These are phyloP conservation scores for Ecdyonurus torrentis DNA, from an alignment of 2,888 invertebrate genomes.

Conservation along the genomic window DNA sequence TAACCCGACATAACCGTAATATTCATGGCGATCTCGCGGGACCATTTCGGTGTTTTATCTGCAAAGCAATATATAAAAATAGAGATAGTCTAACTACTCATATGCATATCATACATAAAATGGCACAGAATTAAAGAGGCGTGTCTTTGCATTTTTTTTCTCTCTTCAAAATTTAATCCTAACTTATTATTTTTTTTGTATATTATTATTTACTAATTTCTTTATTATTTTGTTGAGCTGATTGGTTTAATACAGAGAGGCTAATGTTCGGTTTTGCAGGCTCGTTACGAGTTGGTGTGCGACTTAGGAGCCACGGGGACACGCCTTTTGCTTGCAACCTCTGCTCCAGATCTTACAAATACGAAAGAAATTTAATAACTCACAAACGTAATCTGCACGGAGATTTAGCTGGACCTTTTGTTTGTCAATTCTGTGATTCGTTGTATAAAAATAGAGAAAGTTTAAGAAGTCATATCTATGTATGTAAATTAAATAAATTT, in stretches of 20 bases:
- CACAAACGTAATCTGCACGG: background rate
- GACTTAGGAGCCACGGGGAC: background rate
- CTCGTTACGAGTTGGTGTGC: background rate
- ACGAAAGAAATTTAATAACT: background rate
- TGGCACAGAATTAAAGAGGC: too few species aligned
- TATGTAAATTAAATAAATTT: too few species aligned
- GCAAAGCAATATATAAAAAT: background rate
- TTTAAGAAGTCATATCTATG: background rate
- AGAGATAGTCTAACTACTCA: background rate
- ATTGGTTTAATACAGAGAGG: too few species aligned
- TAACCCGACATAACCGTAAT: background rate
- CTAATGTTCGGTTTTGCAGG: background rate
- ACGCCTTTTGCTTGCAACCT: background rate
- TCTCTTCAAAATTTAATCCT: too few species aligned
- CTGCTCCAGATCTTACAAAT: background rate
- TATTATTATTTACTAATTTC: too few species aligned
- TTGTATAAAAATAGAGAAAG: background rate
- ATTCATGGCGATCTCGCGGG: background rate
- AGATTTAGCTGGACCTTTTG: background rate
- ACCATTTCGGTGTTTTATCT: background rate
- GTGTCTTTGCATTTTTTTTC: too few species aligned
- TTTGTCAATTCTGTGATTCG: background rate
- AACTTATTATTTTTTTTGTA: too few species aligned
- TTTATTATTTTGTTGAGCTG: too few species aligned
- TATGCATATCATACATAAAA: too few species aligned